Percentiles rank a stretch among this genome's conserved stretches.
Evolutionary conservation across 1,140 invertebrate genomes (phyloP).

Genomic region (Drosophila azteca): DNA sequence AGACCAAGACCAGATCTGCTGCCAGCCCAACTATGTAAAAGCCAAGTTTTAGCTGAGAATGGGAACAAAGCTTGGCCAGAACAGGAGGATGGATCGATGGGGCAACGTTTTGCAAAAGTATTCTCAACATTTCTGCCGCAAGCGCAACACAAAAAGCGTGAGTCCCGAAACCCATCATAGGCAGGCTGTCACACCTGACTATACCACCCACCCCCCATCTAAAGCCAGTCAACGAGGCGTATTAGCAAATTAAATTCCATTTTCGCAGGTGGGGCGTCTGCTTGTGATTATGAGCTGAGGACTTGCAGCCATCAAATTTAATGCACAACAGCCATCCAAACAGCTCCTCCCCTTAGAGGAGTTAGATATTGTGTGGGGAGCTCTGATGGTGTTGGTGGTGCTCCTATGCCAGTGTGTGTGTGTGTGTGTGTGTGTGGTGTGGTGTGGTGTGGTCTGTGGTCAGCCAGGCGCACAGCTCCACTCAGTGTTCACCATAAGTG

Average conservation of each 20-base stretch:
- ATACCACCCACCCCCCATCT: neutral
- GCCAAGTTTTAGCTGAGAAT: slow-evolving; percentile 66
- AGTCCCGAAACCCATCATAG: slow-evolving; percentile 41
- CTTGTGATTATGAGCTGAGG: slow-evolving; percentile 59
- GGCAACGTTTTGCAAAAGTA: slow-evolving; percentile 61
- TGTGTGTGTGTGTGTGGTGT: slow-evolving; percentile 26
- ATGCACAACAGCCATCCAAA: slow-evolving; percentile 23
- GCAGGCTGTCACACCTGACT: slow-evolving; percentile 39
- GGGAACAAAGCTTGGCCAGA: slow-evolving; percentile 12
- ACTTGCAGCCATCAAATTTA: slow-evolving; percentile 55
- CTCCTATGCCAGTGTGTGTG: slow-evolving; percentile 3
- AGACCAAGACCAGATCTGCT: neutral
- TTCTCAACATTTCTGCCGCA: slow-evolving; percentile 70
- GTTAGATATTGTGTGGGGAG: neutral
- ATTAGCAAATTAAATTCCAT: slow-evolving; percentile 76
- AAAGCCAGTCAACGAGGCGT: slow-evolving; percentile 31
- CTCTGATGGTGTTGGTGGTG: no score
- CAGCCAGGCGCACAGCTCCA: slow-evolving; percentile 27
- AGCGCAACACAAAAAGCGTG: slow-evolving; percentile 47
- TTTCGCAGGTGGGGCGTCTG: slow-evolving; percentile 49
- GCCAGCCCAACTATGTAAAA: slow-evolving; percentile 66
- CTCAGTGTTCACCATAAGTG: slow-evolving; percentile 17
- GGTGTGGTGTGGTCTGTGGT: slow-evolving; percentile 27
- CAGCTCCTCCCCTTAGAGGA: neutral
- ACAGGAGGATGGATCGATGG: neutral